phyloP scores from a whole-genome alignment of 2,888 invertebrate genomes.

The Callinectes sapidus region DNA sequence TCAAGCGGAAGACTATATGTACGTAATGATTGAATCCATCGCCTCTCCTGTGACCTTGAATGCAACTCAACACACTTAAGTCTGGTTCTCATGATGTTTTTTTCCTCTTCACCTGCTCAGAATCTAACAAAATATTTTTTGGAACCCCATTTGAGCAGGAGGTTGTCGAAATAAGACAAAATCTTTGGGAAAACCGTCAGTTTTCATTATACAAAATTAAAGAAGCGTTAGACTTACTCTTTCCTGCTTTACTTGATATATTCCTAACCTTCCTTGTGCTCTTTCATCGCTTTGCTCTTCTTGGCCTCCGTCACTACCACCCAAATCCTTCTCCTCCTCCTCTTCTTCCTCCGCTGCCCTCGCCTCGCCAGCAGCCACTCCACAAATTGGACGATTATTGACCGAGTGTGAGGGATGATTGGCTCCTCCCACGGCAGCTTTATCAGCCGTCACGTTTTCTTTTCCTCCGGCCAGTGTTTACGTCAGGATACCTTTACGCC shows the following conservation, averaged over 20 bases:
- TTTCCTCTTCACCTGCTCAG: no score
- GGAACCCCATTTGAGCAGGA: no score
- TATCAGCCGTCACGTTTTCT: neutral
- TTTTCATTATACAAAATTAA: neutral
- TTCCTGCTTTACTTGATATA: neutral
- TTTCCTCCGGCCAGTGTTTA: neutral
- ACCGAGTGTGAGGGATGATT: slow-evolving; percentile 30
- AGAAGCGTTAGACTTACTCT: neutral
- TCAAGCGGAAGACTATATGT: neutral
- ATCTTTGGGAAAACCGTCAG: no score
- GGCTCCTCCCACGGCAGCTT: neutral
- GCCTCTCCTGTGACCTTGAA: neutral
- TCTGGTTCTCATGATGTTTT: no score
- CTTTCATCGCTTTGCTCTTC: neutral
- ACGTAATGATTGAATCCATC: neutral
- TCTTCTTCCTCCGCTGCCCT: neutral
- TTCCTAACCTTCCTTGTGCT: neutral
- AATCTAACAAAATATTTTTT: no score
- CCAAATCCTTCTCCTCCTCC: neutral
- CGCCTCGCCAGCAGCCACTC: neutral
- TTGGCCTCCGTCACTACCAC: neutral
- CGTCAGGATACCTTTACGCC: neutral
- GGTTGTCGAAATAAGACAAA: no score
- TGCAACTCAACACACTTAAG: neutral
- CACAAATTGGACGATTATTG: slow-evolving; percentile 37